Base-by-base conservation (phyloP, 2,797 vertebrate genomes). In the Naso thynnoides region DNA sequence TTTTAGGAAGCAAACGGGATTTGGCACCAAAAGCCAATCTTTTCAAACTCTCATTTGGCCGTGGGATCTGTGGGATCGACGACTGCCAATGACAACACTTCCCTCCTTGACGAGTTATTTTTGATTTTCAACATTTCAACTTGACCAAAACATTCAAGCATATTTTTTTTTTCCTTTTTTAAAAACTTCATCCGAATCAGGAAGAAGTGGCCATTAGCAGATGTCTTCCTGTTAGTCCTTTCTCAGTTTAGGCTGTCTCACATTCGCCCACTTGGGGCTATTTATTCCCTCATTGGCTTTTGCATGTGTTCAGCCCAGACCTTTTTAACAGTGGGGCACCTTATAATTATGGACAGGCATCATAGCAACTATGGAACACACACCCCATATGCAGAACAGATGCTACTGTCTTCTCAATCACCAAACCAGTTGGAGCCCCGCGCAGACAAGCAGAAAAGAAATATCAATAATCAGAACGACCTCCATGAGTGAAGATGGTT, bases 321-420 rank as follows among this genome's bases (percentile, higher is more conserved):
- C 90, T 91, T 86, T 89, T 79, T 76, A 84, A 79, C 87, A 88
- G 86, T 62, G 80, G 82, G 89, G 80, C 88, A 88, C 76, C 77
- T 83, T 90, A 79, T 92, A 91, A 92, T 93, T 90, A 89, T 88
- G 91, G 92, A 91, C 87, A 89, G 80, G 87, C 88, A 83, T 91
- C 78, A 86, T 75, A 81, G 82, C 84, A 61, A 54, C 84, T 65
- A 73, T 67, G 67, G 71, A 88, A 85, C 85, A 84, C 70, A 58
- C 72, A 4, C 68, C 79, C 55, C 90, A 89, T 91, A 92, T 93
- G 93, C 76, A 82, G 76, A 91, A 53, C 91, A 92, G 88, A 91
- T 91, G 91, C 88, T 89, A 50, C 76, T 5, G 56, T 78, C 77
- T 65, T 71, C 60, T 84, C 83, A 50, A 38, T 82, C 78, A 67